These are phyloP conservation scores for Diaprepes abbreviatus DNA, from an alignment of 2,888 invertebrate genomes.

Conservation along the genomic window DNA sequence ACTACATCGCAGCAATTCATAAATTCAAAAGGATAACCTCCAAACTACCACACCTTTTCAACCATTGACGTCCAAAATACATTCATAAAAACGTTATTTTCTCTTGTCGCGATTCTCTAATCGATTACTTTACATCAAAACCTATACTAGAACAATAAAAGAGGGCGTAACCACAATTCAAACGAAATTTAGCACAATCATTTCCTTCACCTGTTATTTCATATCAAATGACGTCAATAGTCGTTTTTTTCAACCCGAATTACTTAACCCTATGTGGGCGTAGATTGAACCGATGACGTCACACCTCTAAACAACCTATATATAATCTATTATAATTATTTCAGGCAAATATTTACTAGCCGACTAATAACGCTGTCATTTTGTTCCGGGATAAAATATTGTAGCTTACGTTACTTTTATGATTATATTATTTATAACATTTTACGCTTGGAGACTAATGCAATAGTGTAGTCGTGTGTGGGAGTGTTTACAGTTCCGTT, in stretches of 20 bases:
- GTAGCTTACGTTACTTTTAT: conserved; percentile 34
- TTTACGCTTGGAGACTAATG: conserved; percentile 28
- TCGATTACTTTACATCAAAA: too few species aligned
- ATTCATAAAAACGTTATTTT: too few species aligned
- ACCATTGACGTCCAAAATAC: too few species aligned
- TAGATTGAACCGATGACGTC: conserved; percentile 17
- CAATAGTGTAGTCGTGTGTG: conserved; percentile 23
- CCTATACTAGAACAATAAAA: too few species aligned
- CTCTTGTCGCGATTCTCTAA: too few species aligned
- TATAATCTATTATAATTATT: conserved; percentile 23
- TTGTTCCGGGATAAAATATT: conserved; percentile 43
- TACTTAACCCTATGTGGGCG: conserved; percentile 11
- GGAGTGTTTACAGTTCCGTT: conserved; percentile 46
- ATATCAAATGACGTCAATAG: background rate
- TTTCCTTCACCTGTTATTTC: background rate
- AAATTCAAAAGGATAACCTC: too few species aligned
- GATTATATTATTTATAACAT: conserved; percentile 45
- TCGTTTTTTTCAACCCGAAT: background rate
- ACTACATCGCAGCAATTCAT: too few species aligned
- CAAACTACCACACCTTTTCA: too few species aligned
- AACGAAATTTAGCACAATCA: background rate
- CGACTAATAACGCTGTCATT: conserved; percentile 39
- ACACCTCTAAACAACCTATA: conserved; percentile 5
- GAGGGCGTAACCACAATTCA: background rate
- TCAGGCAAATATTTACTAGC: conserved; percentile 35